Evolutionary conservation across 2,888 invertebrate genomes (phyloP).

Genomic region (Odiellus spinosus): DNA sequence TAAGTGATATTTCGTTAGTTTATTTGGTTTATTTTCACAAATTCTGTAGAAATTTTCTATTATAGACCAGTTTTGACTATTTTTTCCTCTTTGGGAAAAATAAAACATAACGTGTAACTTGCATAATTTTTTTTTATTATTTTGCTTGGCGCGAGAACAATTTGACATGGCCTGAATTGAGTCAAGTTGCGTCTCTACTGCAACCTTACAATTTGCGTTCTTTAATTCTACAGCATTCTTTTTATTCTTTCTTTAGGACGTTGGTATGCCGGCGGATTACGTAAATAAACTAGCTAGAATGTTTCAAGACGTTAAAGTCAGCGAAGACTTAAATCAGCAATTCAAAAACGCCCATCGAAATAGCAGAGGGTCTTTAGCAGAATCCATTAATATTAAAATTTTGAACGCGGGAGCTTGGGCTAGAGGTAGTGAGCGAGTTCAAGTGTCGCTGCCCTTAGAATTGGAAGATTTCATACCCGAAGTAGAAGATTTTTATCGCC

Average conservation of each 20-base stretch:
- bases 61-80: too few species aligned
- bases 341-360: conserved; percentile 60
- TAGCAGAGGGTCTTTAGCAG: conserved; percentile 44
- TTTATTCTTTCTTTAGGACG: conserved; percentile 35
- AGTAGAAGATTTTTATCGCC: conserved; percentile 95
- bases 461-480: conserved; percentile 98
- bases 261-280: conserved; percentile 99
- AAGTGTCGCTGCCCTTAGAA: conserved; percentile 90
- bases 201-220: too few species aligned
- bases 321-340: conserved; percentile 86
- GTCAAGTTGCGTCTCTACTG: too few species aligned
- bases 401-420: conserved; percentile 98
- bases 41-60: too few species aligned
- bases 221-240: too few species aligned
- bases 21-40: too few species aligned
- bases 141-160: too few species aligned
- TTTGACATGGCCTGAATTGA: too few species aligned
- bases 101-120: too few species aligned
- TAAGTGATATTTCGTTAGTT: too few species aligned
- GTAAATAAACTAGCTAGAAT: conserved; percentile 95
- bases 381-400: conserved; percentile 88
- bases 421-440: conserved; percentile 78
- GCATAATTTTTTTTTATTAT: too few species aligned
- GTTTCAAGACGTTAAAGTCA: conserved; percentile 85
- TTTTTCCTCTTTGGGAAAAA: too few species aligned